Conservation (phyloP, 2,797 vertebrate species). For the Anniella stebbinsi region DNA sequence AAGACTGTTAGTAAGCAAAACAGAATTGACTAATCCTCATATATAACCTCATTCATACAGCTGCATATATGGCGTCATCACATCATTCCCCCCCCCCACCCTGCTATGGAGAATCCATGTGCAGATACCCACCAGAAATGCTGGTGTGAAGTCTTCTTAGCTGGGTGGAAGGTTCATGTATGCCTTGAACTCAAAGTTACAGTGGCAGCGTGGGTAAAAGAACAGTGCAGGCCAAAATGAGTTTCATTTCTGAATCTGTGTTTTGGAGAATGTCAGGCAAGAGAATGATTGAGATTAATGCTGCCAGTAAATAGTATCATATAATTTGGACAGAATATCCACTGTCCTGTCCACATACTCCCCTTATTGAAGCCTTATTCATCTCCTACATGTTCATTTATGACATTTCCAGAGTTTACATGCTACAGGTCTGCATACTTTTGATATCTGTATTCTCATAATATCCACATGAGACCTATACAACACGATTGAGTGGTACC, state of each 20-base stretch:
- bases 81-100: not conserved
- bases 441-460: too few species aligned
- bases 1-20: slow-evolving; percentile 33
- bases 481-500: too few species aligned
- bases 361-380: not conserved
- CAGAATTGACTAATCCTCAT: not conserved
- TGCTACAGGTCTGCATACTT: too few species aligned
- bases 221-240: not conserved
- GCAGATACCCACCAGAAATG: not conserved
- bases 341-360: not conserved
- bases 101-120: not conserved
- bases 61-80: not conserved
- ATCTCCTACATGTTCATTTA: too few species aligned
- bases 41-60: not conserved
- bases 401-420: too few species aligned
- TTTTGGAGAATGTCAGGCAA: not conserved
- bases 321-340: not conserved
- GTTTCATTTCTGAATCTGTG: not conserved
- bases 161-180: not conserved
- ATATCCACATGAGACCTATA: too few species aligned
- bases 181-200: not conserved
- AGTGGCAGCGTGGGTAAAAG: not conserved
- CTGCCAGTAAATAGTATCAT: not conserved
- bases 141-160: not conserved
- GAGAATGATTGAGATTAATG: slow-evolving; percentile 22